Percentiles rank a stretch among this genome's conserved stretches.
Conservation (phyloP, 1,140 invertebrate species). For the Periplaneta americana region DNA sequence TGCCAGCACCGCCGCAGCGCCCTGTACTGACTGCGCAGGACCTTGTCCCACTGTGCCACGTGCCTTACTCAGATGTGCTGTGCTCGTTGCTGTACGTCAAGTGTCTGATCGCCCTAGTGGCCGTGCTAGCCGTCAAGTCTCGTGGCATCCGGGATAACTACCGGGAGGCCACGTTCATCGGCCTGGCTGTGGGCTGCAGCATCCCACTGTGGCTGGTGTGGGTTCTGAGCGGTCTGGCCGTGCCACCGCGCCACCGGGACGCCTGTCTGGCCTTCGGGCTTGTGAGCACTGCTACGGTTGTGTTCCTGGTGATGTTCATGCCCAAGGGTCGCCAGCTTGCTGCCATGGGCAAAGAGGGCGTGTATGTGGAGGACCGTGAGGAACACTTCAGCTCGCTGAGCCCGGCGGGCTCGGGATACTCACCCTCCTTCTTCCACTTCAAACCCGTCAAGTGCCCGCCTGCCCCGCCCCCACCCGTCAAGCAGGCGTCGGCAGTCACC, state of each 20-base stretch:
- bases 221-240: conserved; percentile 66
- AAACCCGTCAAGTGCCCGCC: conserved; percentile 65
- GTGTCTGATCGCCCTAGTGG: conserved; percentile 77
- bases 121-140: conserved; percentile 74
- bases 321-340: conserved; percentile 88
- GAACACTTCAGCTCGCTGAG: conserved; percentile 69
- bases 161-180: conserved; percentile 84
- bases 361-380: conserved; percentile 71
- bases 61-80: conserved; percentile 61
- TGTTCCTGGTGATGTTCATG: conserved; percentile 90
- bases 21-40: conserved; percentile 32
- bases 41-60: conserved; percentile 49
- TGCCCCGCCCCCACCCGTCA: conserved; percentile 2
- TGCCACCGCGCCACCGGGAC: conserved; percentile 71
- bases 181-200: conserved; percentile 72
- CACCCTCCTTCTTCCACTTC: conserved; percentile 86
- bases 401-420: conserved; percentile 73
- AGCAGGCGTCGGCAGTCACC: conserved; percentile 38
- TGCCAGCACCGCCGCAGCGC: conserved; percentile 21
- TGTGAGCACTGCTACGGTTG: conserved; percentile 70
- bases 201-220: conserved; percentile 85
- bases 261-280: conserved; percentile 85
- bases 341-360: conserved; percentile 76
- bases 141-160: conserved; percentile 89
- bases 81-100: conserved; percentile 76